Evolutionary conservation across 1,140 invertebrate species (phyloP), one percentile per base, ranked within the genome.

Genomic region (Melipona quadrifasciata): DNA sequence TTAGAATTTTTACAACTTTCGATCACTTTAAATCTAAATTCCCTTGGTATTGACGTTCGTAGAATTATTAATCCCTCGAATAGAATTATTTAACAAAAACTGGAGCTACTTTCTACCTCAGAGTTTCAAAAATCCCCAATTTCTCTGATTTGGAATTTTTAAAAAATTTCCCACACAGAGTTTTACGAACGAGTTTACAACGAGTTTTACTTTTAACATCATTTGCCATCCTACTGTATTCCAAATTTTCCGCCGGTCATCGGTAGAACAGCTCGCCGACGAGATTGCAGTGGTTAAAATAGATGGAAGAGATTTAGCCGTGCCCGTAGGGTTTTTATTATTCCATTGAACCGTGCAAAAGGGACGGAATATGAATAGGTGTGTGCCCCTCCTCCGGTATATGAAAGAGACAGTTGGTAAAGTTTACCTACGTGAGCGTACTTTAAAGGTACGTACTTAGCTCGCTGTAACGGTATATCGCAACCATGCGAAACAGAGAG

Each of bases 351-450:
- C 83, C 88, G 80, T 76, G 17, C 47, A 61, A 67, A 88, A 90
- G 86, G 85, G 85, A 88, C 75, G 75, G 89, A 90, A 90, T 90
- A 90, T 90, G 70, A 90, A 90, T 64, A 86, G 84, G 81, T 76
- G 64, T 74, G 72, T 84, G 85, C 72, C 77, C 78, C 77, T 83
- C 39, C 39, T 47, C 39, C 53, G 39, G 74, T 84, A 87, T 84
- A 89, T 86, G 85, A 86, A 89, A 89, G 64, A 79, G 84, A 74
- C 72, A 65, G 74, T 84, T 81, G 85, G 85, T 89, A 89, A 31
- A 87, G 87, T 90, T 90, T 90, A 87, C 75, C 71, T 90, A 90
- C 88, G 88, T 90, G 88, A 90, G 78, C 85, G 85, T 89, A 90
- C 85, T 90, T 76, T 82, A 85, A 90, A 90, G 79, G 68, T 61